phyloP scores from a whole-genome alignment of 2,113 vertebrate species.

The Oncorhynchus tshawytscha region DNA sequence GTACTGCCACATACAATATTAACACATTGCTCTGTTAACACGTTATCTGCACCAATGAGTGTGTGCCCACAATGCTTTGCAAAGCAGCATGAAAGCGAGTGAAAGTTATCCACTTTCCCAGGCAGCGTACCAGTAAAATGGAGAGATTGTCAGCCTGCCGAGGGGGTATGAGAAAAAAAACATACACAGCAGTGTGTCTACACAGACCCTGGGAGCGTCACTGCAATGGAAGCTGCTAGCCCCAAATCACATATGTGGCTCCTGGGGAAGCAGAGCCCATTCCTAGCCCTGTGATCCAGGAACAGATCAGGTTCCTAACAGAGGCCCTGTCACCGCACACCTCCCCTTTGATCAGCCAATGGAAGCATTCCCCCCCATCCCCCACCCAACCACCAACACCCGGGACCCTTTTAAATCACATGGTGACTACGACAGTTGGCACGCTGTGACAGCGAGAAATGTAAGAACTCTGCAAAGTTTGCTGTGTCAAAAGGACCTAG shows the following conservation, averaged over 20 bases:
- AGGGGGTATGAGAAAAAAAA: background rate
- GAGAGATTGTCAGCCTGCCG: background rate
- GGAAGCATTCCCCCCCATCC: background rate
- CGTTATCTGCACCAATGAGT: too few species aligned
- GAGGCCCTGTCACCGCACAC: background rate
- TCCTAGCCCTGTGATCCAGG: background rate
- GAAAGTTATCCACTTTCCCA: background rate
- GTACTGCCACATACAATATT: too few species aligned
- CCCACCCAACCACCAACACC: background rate
- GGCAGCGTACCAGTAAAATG: background rate
- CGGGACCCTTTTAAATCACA: background rate
- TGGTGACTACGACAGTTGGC: background rate
- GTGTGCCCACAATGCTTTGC: too few species aligned
- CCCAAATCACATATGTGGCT: background rate
- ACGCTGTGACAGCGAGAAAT: background rate
- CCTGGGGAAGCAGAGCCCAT: background rate
- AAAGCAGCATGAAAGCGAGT: background rate
- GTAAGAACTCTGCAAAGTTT: background rate
- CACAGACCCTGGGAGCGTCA: background rate
- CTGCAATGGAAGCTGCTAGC: background rate
- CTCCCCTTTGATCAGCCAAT: background rate
- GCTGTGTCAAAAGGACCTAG: background rate
- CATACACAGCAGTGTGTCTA: background rate
- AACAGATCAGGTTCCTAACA: background rate
- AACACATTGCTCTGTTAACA: too few species aligned